Conservation (phyloP, 2,888 invertebrate genomes). For the Oxycera nigricornis region DNA sequence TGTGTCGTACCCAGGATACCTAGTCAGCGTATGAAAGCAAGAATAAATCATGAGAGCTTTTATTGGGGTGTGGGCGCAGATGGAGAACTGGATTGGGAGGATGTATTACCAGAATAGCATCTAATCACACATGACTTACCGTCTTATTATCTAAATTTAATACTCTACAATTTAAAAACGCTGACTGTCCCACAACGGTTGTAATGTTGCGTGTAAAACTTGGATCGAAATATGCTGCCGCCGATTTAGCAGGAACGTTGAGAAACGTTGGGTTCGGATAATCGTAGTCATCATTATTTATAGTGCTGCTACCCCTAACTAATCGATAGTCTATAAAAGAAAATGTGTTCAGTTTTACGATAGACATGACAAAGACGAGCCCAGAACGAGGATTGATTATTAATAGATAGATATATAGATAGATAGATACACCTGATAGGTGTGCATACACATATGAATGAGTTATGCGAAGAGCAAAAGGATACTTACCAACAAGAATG, state of each 20-base stretch:
- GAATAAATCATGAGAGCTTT: too few relatives aligned
- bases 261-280: constrained; percentile 39
- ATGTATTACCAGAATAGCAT: too few relatives aligned
- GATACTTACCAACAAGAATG: constrained; percentile 34
- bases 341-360: not conserved
- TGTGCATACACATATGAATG: too few relatives aligned
- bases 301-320: constrained; percentile 34
- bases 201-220: constrained; percentile 70
- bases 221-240: constrained; percentile 49
- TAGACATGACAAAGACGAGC: not conserved
- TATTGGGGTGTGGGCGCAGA: too few relatives aligned
- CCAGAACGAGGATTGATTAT: not conserved
- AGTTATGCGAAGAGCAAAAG: not conserved
- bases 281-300: constrained; percentile 34
- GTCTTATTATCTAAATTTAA: constrained; percentile 83
- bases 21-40: constrained; percentile 22
- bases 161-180: constrained; percentile 82
- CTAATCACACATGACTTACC: constrained; percentile 66
- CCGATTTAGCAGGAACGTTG: constrained; percentile 44
- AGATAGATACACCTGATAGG: too few relatives aligned
- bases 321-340: constrained; percentile 30
- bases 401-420: too few relatives aligned
- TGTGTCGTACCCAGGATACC: constrained; percentile 51
- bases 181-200: constrained; percentile 81
- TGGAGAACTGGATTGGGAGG: too few relatives aligned